These are phyloP conservation scores for Merodon equestris DNA, from an alignment of 2,888 invertebrate genomes.

Conservation along the genomic window DNA sequence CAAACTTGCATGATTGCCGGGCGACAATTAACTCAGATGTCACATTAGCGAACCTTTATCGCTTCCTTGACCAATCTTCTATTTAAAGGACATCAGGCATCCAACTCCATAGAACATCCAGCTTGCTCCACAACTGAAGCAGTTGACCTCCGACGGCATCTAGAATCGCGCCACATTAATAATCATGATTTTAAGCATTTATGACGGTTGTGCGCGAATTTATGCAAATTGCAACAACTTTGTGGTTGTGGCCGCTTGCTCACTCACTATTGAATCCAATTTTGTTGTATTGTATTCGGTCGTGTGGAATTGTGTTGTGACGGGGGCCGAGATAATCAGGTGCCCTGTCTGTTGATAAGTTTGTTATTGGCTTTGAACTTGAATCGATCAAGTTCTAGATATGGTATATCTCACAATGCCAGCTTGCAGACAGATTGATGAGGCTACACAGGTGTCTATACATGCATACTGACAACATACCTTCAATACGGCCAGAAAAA, in stretches of 20 bases:
- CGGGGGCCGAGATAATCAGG: neutral
- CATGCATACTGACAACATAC: conserved; percentile 16
- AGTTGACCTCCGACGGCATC: conserved; percentile 60
- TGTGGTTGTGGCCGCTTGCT: neutral
- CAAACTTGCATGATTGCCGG: neutral
- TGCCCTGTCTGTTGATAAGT: conserved; percentile 32
- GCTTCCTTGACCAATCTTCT: neutral
- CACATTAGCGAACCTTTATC: conserved; percentile 7
- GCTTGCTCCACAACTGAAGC: conserved; percentile 43
- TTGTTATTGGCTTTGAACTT: conserved; percentile 51
- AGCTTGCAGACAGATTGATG: conserved; percentile 35
- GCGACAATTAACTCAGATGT: neutral
- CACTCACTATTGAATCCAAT: too few species aligned
- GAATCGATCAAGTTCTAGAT: conserved; percentile 62
- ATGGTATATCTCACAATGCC: conserved; percentile 32
- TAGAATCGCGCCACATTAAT: conserved; percentile 54
- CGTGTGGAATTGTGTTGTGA: conserved; percentile 17
- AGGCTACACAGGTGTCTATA: conserved; percentile 6
- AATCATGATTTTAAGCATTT: conserved; percentile 54
- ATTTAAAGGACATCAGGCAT: conserved; percentile 4
- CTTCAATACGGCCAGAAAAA: too few species aligned
- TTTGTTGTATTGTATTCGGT: conserved; percentile 1
- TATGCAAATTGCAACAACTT: conserved; percentile 64
- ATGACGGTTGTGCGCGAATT: conserved; percentile 59
- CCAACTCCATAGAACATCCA: conserved; percentile 16